phyloP scores from a whole-genome alignment of 1,140 invertebrate species.

The Drosophila serrata region DNA sequence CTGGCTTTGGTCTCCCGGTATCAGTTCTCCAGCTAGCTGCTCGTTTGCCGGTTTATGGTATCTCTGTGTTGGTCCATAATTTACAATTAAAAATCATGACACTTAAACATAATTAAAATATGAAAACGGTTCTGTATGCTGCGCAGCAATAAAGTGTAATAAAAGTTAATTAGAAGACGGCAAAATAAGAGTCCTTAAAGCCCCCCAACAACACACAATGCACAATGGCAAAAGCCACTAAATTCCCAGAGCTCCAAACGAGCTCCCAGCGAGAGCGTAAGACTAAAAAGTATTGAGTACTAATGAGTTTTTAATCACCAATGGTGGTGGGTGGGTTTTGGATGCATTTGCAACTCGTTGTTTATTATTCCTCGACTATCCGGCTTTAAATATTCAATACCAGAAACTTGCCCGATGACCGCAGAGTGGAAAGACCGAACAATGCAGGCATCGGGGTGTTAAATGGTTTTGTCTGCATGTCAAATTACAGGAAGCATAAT shows the following conservation, averaged over 20 bases:
- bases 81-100: constrained; percentile 82
- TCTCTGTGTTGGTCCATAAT: constrained; percentile 72
- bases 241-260: constrained; percentile 23
- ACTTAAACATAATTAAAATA: constrained; percentile 83
- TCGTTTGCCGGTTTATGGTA: constrained; percentile 51
- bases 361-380: constrained; percentile 29
- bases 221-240: constrained; percentile 38
- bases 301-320: constrained; percentile 81
- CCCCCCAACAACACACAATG: not conserved
- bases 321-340: not conserved
- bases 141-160: constrained; percentile 79
- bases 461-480: constrained; percentile 83
- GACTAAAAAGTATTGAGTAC: constrained; percentile 45
- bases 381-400: constrained; percentile 40
- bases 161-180: constrained; percentile 77
- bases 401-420: constrained; percentile 18
- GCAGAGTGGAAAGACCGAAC: constrained; percentile 50
- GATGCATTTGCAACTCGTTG: constrained; percentile 32
- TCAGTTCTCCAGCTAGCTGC: constrained; percentile 37
- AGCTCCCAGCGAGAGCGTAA: constrained; percentile 4
- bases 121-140: constrained; percentile 76
- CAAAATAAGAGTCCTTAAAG: constrained; percentile 48
- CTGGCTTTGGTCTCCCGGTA: constrained; percentile 23
- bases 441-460: constrained; percentile 79
- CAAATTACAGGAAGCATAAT: constrained; percentile 84